phyloP scores from a whole-genome alignment of 2,888 invertebrate genomes.

The Plebejus melissa region DNA sequence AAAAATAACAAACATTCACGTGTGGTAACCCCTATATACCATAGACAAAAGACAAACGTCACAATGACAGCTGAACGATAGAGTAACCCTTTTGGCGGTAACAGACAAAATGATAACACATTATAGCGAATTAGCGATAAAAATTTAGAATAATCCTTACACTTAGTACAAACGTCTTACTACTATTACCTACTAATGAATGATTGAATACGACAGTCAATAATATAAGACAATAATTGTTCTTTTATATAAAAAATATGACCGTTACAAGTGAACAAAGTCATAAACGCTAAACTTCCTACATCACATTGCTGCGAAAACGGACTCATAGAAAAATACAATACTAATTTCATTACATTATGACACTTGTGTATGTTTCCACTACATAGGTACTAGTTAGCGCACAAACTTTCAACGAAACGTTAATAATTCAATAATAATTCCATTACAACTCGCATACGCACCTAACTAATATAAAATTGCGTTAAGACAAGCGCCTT shows the following conservation, averaged over 20 bases:
- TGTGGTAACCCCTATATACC: not conserved
- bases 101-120: conserved; percentile 12
- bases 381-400: conserved; percentile 39
- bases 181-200: conserved; percentile 18
- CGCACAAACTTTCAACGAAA: conserved; percentile 35
- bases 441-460: conserved; percentile 39
- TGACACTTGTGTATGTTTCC: conserved; percentile 32
- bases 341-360: conserved; percentile 35
- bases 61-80: conserved; percentile 1
- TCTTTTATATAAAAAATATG: conserved; percentile 28
- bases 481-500: conserved; percentile 49
- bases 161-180: conserved; percentile 25
- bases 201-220: conserved; percentile 20
- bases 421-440: conserved; percentile 37
- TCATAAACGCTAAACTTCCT: conserved; percentile 11
- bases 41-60: conserved; percentile 18
- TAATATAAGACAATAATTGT: conserved; percentile 22
- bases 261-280: conserved; percentile 15
- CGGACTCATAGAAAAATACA: conserved; percentile 37
- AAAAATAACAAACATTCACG: conserved; percentile 20
- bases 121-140: not conserved
- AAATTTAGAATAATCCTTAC: conserved; percentile 12
- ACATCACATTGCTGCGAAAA: not conserved
- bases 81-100: not conserved
- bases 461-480: conserved; percentile 45